phyloP scores from a whole-genome alignment of 1,140 invertebrate genomes.

The Cylas formicarius region DNA sequence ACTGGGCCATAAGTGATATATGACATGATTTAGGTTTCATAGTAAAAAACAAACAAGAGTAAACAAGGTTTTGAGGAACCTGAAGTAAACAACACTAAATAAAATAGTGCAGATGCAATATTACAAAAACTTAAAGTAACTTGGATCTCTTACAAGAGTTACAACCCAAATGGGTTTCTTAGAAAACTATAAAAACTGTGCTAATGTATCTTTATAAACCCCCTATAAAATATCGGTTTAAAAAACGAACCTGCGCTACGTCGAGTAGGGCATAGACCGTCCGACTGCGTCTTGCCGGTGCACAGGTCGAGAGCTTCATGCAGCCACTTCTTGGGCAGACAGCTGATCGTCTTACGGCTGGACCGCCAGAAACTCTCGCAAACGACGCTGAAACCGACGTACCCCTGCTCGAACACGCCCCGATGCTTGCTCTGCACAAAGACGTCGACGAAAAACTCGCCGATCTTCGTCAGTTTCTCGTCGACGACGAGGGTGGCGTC shows the following conservation, averaged over 20 bases:
- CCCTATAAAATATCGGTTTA: too few relatives aligned
- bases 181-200: too few relatives aligned
- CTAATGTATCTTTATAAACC: too few relatives aligned
- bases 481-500: constrained; percentile 31
- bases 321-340: constrained; percentile 53
- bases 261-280: constrained; percentile 67
- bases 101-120: too few relatives aligned
- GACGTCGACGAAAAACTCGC: constrained; percentile 64
- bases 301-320: constrained; percentile 42
- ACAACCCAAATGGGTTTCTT: constrained; percentile 9
- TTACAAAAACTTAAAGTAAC: not conserved
- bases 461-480: constrained; percentile 52
- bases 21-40: too few relatives aligned
- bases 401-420: constrained; percentile 92
- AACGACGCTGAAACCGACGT: constrained; percentile 77
- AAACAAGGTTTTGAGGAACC: not conserved
- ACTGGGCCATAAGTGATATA: too few relatives aligned
- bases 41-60: too few relatives aligned
- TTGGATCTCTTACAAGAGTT: not conserved
- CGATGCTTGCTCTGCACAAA: constrained; percentile 81
- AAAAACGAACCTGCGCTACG: constrained; percentile 88
- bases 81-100: not conserved
- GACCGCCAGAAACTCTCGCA: constrained; percentile 57
- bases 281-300: constrained; percentile 27
- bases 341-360: constrained; percentile 13